Conservation (phyloP, 2,797 vertebrate species). For the Enteromius treurensis region DNA sequence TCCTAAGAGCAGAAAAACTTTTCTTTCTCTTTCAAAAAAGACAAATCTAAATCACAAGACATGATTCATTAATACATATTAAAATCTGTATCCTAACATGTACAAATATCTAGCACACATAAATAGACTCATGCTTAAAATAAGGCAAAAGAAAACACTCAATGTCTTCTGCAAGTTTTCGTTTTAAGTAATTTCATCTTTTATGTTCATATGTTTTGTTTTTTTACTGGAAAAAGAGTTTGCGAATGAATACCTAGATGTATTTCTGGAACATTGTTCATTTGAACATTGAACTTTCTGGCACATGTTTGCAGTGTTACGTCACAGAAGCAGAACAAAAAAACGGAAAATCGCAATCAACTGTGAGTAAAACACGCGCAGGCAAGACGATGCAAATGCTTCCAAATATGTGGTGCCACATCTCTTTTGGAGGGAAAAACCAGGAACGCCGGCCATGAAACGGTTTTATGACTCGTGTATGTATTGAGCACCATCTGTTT, state of each 20-base stretch:
- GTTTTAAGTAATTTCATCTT: background rate
- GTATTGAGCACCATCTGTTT: conserved; percentile 53
- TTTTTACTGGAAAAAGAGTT: background rate
- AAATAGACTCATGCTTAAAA: background rate
- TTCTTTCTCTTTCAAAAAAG: background rate
- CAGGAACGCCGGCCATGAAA: conserved; percentile 34
- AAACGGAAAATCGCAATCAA: background rate
- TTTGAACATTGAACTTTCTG: background rate
- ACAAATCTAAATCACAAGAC: background rate
- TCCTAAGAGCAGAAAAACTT: background rate
- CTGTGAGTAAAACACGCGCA: conserved; percentile 1
- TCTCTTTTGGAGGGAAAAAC: conserved; percentile 14
- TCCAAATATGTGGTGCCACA: conserved; percentile 17
- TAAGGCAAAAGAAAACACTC: background rate
- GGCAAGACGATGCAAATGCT: conserved; percentile 15
- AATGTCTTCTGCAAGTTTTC: background rate
- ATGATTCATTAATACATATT: background rate
- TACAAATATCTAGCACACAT: background rate
- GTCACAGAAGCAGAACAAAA: conserved; percentile 7
- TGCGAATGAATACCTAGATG: conserved; percentile 9
- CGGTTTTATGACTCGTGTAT: conserved; percentile 40
- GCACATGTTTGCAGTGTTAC: background rate
- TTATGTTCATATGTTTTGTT: background rate
- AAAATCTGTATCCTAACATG: background rate
- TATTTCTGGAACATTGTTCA: background rate